Evolutionary conservation across 2,797 vertebrate genomes (phyloP).

Genomic region (Chrosomus eos): DNA sequence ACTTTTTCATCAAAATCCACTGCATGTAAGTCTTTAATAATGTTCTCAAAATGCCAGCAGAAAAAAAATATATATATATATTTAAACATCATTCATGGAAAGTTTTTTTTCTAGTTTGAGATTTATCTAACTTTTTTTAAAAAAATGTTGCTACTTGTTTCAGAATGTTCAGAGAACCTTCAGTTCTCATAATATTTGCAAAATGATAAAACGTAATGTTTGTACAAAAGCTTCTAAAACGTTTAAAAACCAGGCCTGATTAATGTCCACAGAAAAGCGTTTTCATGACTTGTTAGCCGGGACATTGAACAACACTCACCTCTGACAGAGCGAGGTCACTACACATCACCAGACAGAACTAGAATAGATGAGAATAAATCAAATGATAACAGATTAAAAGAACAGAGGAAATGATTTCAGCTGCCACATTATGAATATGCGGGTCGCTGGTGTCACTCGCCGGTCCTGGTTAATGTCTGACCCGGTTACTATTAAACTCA

Average conservation of each 20-base stretch:
- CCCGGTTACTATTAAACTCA: constrained; percentile 8
- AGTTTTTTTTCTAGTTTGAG: background rate
- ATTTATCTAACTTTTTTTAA: background rate
- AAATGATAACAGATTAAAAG: constrained; percentile 4
- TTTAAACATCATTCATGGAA: too few relatives aligned
- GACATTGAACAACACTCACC: background rate
- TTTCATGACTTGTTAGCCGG: background rate
- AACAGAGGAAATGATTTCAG: background rate
- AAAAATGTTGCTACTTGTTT: background rate
- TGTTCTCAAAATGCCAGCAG: too few relatives aligned
- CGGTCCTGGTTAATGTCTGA: background rate
- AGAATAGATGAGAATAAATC: background rate
- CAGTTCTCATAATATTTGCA: background rate
- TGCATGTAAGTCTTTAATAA: background rate
- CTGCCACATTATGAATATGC: background rate
- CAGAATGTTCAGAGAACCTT: background rate
- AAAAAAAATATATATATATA: too few relatives aligned
- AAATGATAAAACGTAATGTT: background rate
- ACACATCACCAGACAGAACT: too few relatives aligned
- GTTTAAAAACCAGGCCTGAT: background rate
- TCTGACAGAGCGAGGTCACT: background rate
- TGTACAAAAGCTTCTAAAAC: background rate
- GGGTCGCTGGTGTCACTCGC: background rate
- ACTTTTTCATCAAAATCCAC: background rate
- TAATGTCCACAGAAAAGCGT: background rate